phyloP scores from a whole-genome alignment of 37 sponge, comb jelly and placozoan species.

The Beroe forskalii region DNA sequence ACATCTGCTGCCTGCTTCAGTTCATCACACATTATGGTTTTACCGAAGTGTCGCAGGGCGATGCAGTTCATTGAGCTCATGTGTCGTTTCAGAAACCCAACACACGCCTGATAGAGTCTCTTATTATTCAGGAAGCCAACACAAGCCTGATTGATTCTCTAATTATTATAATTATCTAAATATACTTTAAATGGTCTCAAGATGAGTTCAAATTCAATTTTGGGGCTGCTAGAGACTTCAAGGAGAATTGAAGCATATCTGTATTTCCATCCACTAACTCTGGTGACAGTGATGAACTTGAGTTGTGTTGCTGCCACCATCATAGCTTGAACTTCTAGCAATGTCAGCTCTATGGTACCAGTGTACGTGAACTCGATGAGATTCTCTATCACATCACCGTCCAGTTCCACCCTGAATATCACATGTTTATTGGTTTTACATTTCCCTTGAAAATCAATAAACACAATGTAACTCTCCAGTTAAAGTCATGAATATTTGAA shows the following conservation, averaged over 20 bases:
- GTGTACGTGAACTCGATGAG: constrained; percentile 63
- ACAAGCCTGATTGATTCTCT: too few relatives aligned
- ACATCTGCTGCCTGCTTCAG: constrained; percentile 18
- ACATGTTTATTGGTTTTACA: not conserved
- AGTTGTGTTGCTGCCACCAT: constrained; percentile 39
- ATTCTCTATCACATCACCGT: constrained; percentile 59
- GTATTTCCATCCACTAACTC: too few relatives aligned
- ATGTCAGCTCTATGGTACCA: constrained; percentile 42
- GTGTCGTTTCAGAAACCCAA: constrained; percentile 50
- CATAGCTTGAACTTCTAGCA: constrained; percentile 45
- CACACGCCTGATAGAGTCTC: constrained; percentile 36
- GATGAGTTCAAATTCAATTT: too few relatives aligned
- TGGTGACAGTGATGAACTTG: constrained; percentile 54
- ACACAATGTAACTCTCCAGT: too few relatives aligned
- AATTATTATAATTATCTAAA: too few relatives aligned
- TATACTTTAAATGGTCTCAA: not conserved
- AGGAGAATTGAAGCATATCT: too few relatives aligned
- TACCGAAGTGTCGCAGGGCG: constrained; percentile 21
- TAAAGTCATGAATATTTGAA: too few relatives aligned
- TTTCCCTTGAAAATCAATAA: too few relatives aligned
- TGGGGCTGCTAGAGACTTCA: too few relatives aligned
- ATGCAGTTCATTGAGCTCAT: constrained; percentile 45
- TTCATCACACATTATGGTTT: constrained; percentile 41
- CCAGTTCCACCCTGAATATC: constrained; percentile 40
- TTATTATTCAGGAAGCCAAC: too few relatives aligned